Evolutionary conservation across 1,140 invertebrate genomes (phyloP).

Genomic region (Drosophila neocordata): DNA sequence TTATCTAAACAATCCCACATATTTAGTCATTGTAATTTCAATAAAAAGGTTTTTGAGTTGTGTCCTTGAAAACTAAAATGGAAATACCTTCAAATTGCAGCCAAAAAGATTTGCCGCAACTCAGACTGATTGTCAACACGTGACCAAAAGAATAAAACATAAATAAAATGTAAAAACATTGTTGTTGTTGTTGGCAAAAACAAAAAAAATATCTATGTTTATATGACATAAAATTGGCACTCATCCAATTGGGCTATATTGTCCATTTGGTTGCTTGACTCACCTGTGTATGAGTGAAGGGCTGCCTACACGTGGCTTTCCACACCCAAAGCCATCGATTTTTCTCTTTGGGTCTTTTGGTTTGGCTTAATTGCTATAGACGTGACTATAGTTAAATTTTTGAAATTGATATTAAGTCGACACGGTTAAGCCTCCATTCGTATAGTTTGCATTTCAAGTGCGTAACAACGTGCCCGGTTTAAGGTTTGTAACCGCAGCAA

Average conservation of each 20-base stretch:
- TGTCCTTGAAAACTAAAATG: conserved; percentile 64
- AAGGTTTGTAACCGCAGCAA: conserved; percentile 16
- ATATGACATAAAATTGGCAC: conserved; percentile 41
- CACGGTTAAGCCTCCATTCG: neutral
- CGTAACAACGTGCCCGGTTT: conserved; percentile 35
- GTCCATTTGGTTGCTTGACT: conserved; percentile 48
- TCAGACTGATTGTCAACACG: conserved; percentile 46
- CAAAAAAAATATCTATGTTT: neutral
- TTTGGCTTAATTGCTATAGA: conserved; percentile 38
- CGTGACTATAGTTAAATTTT: conserved; percentile 57
- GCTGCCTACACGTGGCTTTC: conserved; percentile 2
- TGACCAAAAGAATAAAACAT: conserved; percentile 32
- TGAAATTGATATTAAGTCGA: conserved; percentile 44
- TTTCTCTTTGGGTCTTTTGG: conserved; percentile 40
- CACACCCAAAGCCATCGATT: conserved; percentile 64
- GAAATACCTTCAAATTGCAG: conserved; percentile 26
- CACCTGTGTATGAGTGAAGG: too few relatives aligned
- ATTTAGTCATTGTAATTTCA: neutral
- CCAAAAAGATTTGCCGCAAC: conserved; percentile 30
- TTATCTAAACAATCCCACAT: neutral
- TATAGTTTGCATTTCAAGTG: conserved; percentile 34
- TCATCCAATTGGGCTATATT: conserved; percentile 60
- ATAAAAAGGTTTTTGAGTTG: neutral
- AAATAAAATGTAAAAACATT: neutral
- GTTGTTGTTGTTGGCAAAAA: neutral